These are phyloP conservation scores for Antheraea mylitta DNA, from an alignment of 1,140 invertebrate species.

Conservation along the genomic window DNA sequence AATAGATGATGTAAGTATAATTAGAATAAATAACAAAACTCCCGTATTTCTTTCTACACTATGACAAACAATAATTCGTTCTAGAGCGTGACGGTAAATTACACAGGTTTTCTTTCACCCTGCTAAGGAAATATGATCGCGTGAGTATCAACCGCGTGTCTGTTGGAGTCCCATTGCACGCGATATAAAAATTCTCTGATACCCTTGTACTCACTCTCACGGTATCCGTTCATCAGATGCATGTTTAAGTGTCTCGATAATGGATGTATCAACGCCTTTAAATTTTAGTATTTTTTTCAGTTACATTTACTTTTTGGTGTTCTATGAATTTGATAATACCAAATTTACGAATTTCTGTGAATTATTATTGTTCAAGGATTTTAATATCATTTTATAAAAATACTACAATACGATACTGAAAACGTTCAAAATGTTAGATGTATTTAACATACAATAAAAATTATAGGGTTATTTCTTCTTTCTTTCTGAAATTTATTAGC, in stretches of 20 bases:
- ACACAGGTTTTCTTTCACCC: slow-evolving; percentile 47
- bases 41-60: neutral
- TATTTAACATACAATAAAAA: too few relatives aligned
- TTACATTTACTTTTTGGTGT: neutral
- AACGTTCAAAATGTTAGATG: too few relatives aligned
- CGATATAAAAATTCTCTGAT: slow-evolving; percentile 69
- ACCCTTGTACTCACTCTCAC: slow-evolving; percentile 48
- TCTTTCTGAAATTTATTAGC: too few relatives aligned
- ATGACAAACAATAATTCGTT: neutral
- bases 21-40: too few relatives aligned
- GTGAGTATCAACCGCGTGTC: slow-evolving; percentile 42
- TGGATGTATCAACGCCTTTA: neutral
- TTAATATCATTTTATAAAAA: too few relatives aligned
- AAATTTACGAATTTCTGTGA: too few relatives aligned
- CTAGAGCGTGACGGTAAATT: slow-evolving; percentile 57
- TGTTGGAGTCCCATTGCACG: slow-evolving; percentile 46
- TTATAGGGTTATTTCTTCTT: too few relatives aligned
- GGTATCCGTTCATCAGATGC: slow-evolving; percentile 33
- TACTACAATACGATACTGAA: too few relatives aligned
- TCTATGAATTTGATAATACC: too few relatives aligned
- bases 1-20: neutral
- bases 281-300: neutral
- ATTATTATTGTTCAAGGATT: too few relatives aligned
- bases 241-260: neutral
- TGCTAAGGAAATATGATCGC: slow-evolving; percentile 50